Percentiles rank a stretch among this genome's conserved stretches.
These are phyloP conservation scores for Andrena fulva DNA, from an alignment of 2,888 invertebrate genomes.

Conservation along the genomic window DNA sequence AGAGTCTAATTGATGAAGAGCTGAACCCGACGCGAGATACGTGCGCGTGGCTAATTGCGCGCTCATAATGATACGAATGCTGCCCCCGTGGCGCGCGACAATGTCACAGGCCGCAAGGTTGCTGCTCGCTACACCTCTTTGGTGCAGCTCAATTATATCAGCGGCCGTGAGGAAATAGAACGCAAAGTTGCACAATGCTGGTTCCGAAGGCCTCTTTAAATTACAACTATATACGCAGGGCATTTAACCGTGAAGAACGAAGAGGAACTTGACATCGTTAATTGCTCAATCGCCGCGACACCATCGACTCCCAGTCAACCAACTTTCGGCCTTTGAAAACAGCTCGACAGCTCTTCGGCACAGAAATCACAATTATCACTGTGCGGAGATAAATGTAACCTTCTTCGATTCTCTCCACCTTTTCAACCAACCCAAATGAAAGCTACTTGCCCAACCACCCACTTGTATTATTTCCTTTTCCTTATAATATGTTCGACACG, in stretches of 20 bases:
- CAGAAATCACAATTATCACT: background rate
- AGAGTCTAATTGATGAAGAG: background rate
- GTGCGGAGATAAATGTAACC: too few relatives aligned
- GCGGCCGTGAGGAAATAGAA: constrained; percentile 69
- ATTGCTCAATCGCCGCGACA: constrained; percentile 47
- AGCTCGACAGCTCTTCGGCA: background rate
- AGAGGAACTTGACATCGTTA: constrained; percentile 40
- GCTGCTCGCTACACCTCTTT: constrained; percentile 54
- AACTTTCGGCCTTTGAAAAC: background rate
- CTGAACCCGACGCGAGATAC: background rate
- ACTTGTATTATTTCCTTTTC: too few relatives aligned
- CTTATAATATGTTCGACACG: too few relatives aligned
- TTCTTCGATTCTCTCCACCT: too few relatives aligned
- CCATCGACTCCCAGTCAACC: background rate
- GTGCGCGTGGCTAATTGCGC: constrained; percentile 22
- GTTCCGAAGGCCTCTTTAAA: constrained; percentile 65
- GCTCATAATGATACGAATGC: constrained; percentile 23
- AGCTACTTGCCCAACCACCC: too few relatives aligned
- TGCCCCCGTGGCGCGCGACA: constrained; percentile 45
- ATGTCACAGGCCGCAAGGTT: constrained; percentile 60
- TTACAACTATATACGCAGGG: constrained; percentile 52
- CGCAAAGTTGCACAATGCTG: constrained; percentile 67
- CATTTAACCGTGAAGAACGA: constrained; percentile 46
- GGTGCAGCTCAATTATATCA: constrained; percentile 65
- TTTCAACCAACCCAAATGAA: too few relatives aligned